Percentiles rank a stretch among this genome's conserved stretches.
Evolutionary conservation across 2,113 vertebrate genomes (phyloP).

Genomic region (Gallinago jamesoni): DNA sequence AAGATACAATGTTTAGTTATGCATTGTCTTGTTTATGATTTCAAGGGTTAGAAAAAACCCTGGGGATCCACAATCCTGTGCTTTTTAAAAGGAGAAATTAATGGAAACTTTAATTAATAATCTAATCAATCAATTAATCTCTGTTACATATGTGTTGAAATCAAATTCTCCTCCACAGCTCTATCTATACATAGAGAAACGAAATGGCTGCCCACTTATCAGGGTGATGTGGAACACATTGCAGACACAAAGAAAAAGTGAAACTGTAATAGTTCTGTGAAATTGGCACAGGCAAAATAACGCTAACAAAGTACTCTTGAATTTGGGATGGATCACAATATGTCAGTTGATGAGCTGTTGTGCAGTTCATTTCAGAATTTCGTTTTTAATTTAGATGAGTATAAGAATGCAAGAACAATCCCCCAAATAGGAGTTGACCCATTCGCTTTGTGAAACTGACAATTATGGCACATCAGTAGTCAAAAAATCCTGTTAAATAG

Average conservation of each 20-base stretch:
- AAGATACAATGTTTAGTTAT: slow-evolving; percentile 73
- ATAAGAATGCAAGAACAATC: not conserved
- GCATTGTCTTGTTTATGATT: slow-evolving; percentile 79
- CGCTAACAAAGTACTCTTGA: slow-evolving; percentile 25
- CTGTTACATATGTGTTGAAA: slow-evolving; percentile 72
- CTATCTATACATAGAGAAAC: slow-evolving; percentile 66
- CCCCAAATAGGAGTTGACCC: not conserved
- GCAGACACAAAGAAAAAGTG: slow-evolving; percentile 66
- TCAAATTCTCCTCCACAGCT: slow-evolving; percentile 75
- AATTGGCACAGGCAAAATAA: slow-evolving; percentile 5
- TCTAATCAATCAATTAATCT: slow-evolving; percentile 86
- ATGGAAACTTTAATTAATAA: slow-evolving; percentile 84
- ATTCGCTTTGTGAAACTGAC: not conserved
- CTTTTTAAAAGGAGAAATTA: slow-evolving; percentile 73
- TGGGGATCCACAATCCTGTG: slow-evolving; percentile 64
- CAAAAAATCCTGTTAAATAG: not conserved
- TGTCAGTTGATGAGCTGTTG: not conserved
- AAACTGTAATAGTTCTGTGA: slow-evolving; percentile 65
- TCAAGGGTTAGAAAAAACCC: slow-evolving; percentile 64
- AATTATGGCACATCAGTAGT: not conserved
- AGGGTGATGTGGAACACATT: slow-evolving; percentile 57
- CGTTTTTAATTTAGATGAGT: not conserved
- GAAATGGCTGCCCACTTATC: slow-evolving; percentile 73
- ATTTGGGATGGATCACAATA: slow-evolving; percentile 15
- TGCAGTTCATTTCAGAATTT: slow-evolving; percentile 3